Conservation (phyloP, 2,113 vertebrate genomes). For the Lagenorhynchus albirostris region DNA sequence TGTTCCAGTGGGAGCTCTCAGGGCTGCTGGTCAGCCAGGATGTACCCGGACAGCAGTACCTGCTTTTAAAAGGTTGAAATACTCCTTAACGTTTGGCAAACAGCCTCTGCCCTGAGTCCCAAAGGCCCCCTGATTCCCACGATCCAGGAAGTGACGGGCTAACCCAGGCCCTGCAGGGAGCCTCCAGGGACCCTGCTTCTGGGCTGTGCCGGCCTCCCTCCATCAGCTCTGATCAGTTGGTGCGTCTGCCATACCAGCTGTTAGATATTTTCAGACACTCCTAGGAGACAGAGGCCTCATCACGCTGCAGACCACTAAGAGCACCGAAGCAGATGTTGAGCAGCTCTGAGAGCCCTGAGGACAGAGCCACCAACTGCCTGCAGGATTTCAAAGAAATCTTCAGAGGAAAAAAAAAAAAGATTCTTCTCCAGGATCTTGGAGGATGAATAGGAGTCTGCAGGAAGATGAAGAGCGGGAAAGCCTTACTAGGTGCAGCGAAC, state of each 20-base stretch:
- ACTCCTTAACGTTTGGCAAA: not conserved
- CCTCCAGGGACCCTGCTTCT: not conserved
- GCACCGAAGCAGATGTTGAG: not conserved
- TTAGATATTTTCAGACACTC: not conserved
- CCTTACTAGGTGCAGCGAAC: too few relatives aligned
- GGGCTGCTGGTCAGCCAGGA: not conserved
- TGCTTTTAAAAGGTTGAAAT: not conserved
- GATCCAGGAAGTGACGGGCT: not conserved
- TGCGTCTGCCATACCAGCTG: not conserved
- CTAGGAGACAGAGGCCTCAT: not conserved
- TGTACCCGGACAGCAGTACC: too few relatives aligned
- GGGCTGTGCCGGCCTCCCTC: not conserved
- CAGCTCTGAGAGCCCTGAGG: not conserved
- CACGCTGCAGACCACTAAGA: too few relatives aligned
- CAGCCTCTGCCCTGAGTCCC: not conserved
- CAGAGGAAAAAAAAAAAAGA: not conserved
- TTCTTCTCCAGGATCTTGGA: not conserved
- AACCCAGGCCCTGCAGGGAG: not conserved
- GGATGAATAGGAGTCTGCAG: not conserved
- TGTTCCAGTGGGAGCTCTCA: fast-evolving
- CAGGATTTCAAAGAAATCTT: not conserved
- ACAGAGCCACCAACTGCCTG: not conserved
- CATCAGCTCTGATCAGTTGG: not conserved
- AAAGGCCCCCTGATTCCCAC: not conserved
- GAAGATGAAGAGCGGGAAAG: not conserved